phyloP scores from a whole-genome alignment of 2,888 invertebrate genomes.

The Mylabris sibirica region DNA sequence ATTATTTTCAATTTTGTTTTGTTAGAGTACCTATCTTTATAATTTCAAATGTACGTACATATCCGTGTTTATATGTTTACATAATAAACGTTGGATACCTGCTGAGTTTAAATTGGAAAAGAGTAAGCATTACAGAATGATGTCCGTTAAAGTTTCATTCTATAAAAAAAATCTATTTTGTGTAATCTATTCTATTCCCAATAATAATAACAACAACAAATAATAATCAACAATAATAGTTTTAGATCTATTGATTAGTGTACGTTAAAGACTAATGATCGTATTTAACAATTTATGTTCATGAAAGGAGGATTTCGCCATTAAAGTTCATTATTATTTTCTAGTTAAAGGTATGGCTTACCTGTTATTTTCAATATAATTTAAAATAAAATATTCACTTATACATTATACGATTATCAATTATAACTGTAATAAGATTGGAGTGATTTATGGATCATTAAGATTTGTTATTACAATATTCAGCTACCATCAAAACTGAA shows the following conservation, averaged over 20 bases:
- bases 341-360: not conserved
- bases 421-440: not conserved
- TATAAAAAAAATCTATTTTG: not conserved
- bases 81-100: not conserved
- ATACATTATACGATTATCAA: not conserved
- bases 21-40: not conserved
- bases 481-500: no score
- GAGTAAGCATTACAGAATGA: not conserved
- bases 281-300: slow-evolving; percentile 9
- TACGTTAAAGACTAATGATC: slow-evolving; percentile 11
- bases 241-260: not conserved
- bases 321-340: slow-evolving; percentile 13
- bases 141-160: not conserved
- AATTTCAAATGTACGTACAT: not conserved
- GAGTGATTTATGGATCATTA: not conserved
- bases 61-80: not conserved
- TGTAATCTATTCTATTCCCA: not conserved
- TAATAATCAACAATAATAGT: not conserved
- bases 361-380: not conserved
- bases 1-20: not conserved
- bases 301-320: slow-evolving; percentile 10
- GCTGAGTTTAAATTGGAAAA: not conserved
- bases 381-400: not conserved
- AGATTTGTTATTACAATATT: not conserved
- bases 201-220: not conserved